Base-by-base conservation (phyloP, 2,888 invertebrate species). In the Caenorhabditis wallacei region DNA sequence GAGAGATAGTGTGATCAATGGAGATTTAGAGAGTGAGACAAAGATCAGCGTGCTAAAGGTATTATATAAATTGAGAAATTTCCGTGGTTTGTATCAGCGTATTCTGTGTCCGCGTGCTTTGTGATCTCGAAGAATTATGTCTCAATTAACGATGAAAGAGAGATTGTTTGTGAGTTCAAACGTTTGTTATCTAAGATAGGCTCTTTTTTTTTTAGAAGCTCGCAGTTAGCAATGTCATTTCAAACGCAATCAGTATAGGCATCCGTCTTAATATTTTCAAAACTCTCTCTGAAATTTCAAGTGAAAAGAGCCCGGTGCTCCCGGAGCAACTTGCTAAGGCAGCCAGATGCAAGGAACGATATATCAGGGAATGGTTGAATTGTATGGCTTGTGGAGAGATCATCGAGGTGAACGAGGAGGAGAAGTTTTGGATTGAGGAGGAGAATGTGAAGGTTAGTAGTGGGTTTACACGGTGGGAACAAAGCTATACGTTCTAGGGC, bases 301-400 rank as follows among this genome's bases (percentile, higher is more conserved):
- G 63, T 35, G 64, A 74, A 13, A 68, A 72, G 8, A n/a, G 70
- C 10, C 88, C 85, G 1, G 88, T 86, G n/a, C 69, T 75, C 11
- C 82, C 87, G 8, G 75, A 85, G 26, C 78, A 80, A 16, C 84
- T 89, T 2, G 89, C 89, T 1, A 61, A 86, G 35, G 81, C 84
- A 54, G 87, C 88, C 10, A 79, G 80, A 1, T 86, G 87, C 71
- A 89, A 89, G 71, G 82, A 85, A 22, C 82, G 87, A 81, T 86
- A 35, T 35, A n/a, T 64, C n/a, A 13, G 79, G 37, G 88, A 89
- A 70, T 87, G 87, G 86, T 70, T 85, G 16, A 76, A 81, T 22
- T 56, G 74, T 40, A 61, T 89, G 68, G 85, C 88, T 1, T 83
- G 85, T 64, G 87, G 82, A 13, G 85, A 82, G 10, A 82, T 89